Base-by-base conservation (phyloP, 2,797 vertebrate genomes). In the Neopelma chrysocephalum region DNA sequence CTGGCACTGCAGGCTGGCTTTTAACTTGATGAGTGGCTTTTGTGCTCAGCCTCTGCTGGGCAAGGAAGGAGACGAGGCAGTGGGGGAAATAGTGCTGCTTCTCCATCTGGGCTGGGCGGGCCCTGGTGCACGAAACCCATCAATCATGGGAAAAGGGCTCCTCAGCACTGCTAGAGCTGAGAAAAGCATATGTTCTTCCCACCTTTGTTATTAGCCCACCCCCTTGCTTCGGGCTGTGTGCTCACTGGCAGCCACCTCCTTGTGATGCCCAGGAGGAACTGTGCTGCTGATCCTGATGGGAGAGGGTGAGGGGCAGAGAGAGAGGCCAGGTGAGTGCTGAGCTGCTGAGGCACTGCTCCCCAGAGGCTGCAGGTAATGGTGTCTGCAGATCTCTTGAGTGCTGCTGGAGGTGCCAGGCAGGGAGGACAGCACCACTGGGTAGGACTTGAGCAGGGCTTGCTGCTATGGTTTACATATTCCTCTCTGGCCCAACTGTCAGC, bases 1-100 rank as follows among this genome's bases (percentile, higher is more conserved):
- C 90, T 93, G 91, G 83, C 83, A 75, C 68, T 50, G 73, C 85
- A 82, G 36, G 29, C 60, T 82, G 93, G n/a, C 70, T 90, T 88
- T 89, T 47, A 58, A n/a, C 58, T 34, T 70, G 76, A 72, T n/a
- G 17, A 60, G 87, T 86, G 84, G 53, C 34, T 85, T 64, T 69
- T 62, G 71, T 36, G 50, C 62, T 51, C 79, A 56, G 62, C 26
- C 61, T 81, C 34, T 91, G 10, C 40, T 42, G 82, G 72, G 84
- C 1, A 1, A 61, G 58, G 10, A 48, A 45, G 11, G 61, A 51
- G 48, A 57, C 2, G 79, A 76, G 80, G 69, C 50, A 48, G 64
- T 4, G 34, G 80, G 72, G 85, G 66, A 56, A 34, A 45, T 1
- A n/a, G 62, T 0, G 1, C 80, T 80, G 80, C 65, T 73, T 47